These are phyloP conservation scores for Bettongia penicillata DNA, from an alignment of 2,113 vertebrate genomes.

Conservation along the genomic window DNA sequence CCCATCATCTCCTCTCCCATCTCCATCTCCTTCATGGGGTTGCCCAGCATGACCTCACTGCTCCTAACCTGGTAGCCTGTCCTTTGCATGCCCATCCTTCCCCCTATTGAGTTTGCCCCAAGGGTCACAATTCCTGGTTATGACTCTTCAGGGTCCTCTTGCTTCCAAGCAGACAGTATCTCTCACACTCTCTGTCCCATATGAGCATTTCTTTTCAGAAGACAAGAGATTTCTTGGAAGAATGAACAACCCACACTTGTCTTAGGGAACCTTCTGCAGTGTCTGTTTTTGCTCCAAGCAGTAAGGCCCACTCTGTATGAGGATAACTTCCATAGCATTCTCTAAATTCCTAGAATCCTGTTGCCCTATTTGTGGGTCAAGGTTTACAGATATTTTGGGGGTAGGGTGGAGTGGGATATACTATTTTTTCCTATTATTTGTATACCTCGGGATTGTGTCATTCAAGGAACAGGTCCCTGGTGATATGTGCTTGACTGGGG, in stretches of 20 bases:
- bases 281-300: background rate
- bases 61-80: background rate
- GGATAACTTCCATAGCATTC: background rate
- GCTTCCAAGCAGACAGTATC: slow-evolving; percentile 11
- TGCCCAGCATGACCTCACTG: background rate
- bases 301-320: background rate
- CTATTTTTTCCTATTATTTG: background rate
- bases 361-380: background rate
- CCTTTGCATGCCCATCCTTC: background rate
- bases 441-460: background rate
- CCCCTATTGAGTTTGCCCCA: background rate
- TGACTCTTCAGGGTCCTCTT: background rate
- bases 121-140: background rate
- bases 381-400: background rate
- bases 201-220: slow-evolving; percentile 21
- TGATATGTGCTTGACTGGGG: background rate
- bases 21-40: background rate
- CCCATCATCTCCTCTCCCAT: background rate
- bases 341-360: background rate
- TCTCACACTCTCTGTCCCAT: background rate
- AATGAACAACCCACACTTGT: background rate
- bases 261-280: background rate
- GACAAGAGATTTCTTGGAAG: slow-evolving; percentile 31
- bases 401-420: background rate
- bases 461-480: too few relatives aligned